Evolutionary conservation across 2,797 vertebrate genomes (phyloP).

Genomic region (Oryzias sinensis): DNA sequence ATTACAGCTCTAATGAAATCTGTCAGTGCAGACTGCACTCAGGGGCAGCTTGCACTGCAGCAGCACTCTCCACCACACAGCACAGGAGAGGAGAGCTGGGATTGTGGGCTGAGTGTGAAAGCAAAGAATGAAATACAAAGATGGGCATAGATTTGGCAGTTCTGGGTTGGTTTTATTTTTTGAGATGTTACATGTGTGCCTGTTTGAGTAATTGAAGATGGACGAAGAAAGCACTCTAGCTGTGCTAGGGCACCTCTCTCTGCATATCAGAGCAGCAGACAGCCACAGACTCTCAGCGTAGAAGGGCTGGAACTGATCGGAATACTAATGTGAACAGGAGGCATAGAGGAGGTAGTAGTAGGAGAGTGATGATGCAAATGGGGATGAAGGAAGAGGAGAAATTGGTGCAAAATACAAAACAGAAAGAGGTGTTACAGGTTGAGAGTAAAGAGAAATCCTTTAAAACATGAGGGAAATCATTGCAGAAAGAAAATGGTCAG

Average conservation of each 20-base stretch:
- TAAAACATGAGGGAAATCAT: constrained; percentile 13
- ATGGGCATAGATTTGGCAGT: constrained; percentile 23
- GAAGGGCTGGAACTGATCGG: constrained; percentile 59
- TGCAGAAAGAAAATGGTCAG: constrained; percentile 12
- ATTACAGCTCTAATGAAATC: constrained; percentile 68
- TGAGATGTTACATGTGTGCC: constrained; percentile 18
- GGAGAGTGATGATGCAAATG: constrained; percentile 22
- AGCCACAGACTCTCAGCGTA: constrained; percentile 47
- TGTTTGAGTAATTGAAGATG: constrained; percentile 47
- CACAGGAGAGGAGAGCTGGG: constrained; percentile 4
- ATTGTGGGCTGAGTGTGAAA: not conserved
- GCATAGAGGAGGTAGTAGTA: constrained; percentile 34
- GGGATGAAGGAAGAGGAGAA: constrained; percentile 14
- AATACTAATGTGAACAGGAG: constrained; percentile 69
- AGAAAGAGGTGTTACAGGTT: constrained; percentile 13
- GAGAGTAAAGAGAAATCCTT: constrained; percentile 7
- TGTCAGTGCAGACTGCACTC: constrained; percentile 62
- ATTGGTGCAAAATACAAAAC: constrained; percentile 22
- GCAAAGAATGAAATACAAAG: constrained; percentile 13
- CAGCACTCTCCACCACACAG: constrained; percentile 31
- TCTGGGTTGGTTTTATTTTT: not conserved
- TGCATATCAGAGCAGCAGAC: constrained; percentile 57
- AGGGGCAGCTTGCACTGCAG: constrained; percentile 37
- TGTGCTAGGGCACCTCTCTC: constrained; percentile 37
- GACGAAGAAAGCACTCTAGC: constrained; percentile 54